A percentile compares a stretch with the other conserved stretches of the same genome.
Evolutionary conservation across 2,113 vertebrate genomes (phyloP).

Genomic region (Peromyscus polionotus): DNA sequence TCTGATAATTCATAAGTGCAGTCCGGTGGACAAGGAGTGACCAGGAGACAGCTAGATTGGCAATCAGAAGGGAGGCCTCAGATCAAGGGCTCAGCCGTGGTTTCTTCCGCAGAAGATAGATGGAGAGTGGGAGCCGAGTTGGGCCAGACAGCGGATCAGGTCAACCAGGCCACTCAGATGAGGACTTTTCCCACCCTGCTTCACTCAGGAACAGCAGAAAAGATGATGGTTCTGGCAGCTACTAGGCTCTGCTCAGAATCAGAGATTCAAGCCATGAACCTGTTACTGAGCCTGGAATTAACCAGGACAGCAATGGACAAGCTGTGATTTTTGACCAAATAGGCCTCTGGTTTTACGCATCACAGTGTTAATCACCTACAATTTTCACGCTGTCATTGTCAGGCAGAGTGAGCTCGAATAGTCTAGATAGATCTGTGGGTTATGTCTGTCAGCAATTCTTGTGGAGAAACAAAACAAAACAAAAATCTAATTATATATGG

Average conservation of each 20-base stretch:
- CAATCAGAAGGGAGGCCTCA: background rate
- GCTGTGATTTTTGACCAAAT: background rate
- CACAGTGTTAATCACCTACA: background rate
- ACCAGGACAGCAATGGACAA: background rate
- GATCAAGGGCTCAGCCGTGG: background rate
- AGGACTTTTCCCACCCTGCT: background rate
- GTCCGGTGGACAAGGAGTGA: background rate
- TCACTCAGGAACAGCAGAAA: background rate
- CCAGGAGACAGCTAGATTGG: background rate
- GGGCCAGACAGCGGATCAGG: background rate
- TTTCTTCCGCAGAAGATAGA: background rate
- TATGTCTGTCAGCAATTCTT: slow-evolving; percentile 25
- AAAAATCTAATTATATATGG: background rate
- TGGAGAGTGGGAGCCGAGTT: background rate
- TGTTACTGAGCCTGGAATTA: slow-evolving; percentile 18
- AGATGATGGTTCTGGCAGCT: background rate
- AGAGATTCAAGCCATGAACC: background rate
- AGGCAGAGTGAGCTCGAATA: background rate
- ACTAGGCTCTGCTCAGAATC: background rate
- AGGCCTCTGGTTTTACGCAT: background rate
- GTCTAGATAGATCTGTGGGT: background rate
- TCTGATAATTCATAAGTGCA: background rate
- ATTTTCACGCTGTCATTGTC: background rate
- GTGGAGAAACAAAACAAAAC: background rate
- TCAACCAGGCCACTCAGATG: background rate